Evolutionary conservation across 2,113 vertebrate species (phyloP).

Genomic region (Sclerurus mexicanus): DNA sequence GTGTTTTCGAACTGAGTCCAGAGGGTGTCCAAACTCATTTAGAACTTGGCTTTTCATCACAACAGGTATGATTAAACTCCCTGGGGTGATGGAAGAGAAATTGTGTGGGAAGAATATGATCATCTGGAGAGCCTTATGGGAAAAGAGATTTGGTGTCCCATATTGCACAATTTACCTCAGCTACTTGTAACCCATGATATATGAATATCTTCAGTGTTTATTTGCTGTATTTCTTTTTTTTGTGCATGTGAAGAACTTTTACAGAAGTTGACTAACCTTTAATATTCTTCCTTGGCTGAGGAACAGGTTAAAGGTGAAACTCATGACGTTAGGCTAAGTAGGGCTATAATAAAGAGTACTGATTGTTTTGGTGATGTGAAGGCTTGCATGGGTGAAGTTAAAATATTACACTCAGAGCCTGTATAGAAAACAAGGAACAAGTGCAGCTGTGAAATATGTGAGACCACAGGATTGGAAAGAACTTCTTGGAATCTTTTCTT

Average conservation of each 20-base stretch:
- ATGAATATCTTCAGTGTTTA: neutral
- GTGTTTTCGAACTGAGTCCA: constrained; percentile 27
- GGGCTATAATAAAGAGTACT: neutral
- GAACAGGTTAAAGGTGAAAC: neutral
- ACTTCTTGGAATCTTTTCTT: neutral
- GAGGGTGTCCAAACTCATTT: constrained; percentile 56
- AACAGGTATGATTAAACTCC: constrained; percentile 53
- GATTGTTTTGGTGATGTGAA: neutral
- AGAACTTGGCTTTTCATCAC: constrained; percentile 41
- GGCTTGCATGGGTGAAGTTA: neutral
- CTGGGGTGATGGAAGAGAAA: constrained; percentile 42
- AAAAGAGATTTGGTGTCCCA: constrained; percentile 10
- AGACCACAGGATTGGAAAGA: neutral
- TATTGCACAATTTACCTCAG: constrained; percentile 35
- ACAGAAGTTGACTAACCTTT: neutral
- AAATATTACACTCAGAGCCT: neutral
- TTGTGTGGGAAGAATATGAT: constrained; percentile 53
- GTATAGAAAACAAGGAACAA: neutral
- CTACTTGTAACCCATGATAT: neutral
- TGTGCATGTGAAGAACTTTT: neutral
- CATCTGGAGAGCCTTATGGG: constrained; percentile 20
- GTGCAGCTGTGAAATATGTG: neutral
- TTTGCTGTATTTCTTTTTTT: neutral
- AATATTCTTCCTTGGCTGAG: neutral
- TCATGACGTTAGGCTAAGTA: neutral